Evolutionary conservation across 2,113 vertebrate species (phyloP), one percentile per base, ranked within the genome.

Genomic region (Pavo muticus): DNA sequence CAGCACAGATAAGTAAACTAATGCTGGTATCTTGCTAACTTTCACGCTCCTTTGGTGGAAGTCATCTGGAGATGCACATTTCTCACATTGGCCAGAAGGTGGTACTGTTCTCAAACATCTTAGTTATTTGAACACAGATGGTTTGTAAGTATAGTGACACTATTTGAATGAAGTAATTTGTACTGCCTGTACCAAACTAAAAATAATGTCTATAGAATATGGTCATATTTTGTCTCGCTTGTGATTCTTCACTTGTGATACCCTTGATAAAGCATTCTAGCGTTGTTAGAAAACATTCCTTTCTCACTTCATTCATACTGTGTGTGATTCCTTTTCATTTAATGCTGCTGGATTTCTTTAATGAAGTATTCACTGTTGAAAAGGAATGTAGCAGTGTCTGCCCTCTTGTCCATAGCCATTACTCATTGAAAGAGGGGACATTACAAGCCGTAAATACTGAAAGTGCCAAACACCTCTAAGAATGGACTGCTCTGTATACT

Each of bases 91-190:
- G 21, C 94, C 95, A 94, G 65, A 61, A 79, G 95, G 80, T 95
- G 96, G 94, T 48, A 48, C 18, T 95, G 79, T 88, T 94, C 24
- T 61, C 91, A 61, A 93, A 79, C 16, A 87, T 78, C 8, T 13
- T 78, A 59, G 56, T 48, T 91, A 71, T 68, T 56, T 57, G 47
- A 68, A 83, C 45, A 70, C 85, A 94, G 83, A 91, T 90, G 61
- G 68, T 86, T 70, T 84, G 72, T 75, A 94, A 84, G 68, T 90
- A 77, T 12, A 90, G 57, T 44, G 47, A 54, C 32, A 72, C 47
- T 76, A 61, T 57, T 80, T 90, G 25, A 60, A 88, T 88, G 59
- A 67, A 72, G 29, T 72, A 47, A 84, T 80, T 86, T 64, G 60
- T 84, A 91, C 79, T 80, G 56, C 65, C 40, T 93, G 61, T 89